Conservation (phyloP, 2,797 vertebrate genomes). For the Halcyon leucocephala region DNA sequence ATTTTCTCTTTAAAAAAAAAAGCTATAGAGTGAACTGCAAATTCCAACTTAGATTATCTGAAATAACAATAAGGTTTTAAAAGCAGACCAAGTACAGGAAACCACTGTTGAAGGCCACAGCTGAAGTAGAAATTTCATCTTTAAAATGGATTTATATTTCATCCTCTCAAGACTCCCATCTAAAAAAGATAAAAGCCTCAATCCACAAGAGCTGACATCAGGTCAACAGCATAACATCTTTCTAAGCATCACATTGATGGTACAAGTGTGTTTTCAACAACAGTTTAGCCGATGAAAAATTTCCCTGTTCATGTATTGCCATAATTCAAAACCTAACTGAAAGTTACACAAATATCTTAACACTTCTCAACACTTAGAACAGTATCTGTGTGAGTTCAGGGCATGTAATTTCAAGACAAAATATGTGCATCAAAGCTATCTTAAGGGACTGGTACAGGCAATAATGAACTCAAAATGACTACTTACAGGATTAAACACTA, state of each 20-base stretch:
- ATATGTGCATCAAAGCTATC: neutral
- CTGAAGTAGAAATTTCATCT: slow-evolving; percentile 16
- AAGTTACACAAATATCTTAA: neutral
- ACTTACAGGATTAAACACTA: neutral
- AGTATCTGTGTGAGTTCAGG: neutral
- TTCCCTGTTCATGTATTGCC: neutral
- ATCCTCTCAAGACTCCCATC: slow-evolving; percentile 3
- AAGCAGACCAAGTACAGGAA: slow-evolving; percentile 11
- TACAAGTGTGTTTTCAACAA: neutral
- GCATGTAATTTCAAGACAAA: neutral
- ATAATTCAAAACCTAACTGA: slow-evolving; percentile 6
- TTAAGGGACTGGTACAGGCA: neutral
- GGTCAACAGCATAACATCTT: neutral
- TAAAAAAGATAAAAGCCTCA: neutral
- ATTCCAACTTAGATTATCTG: slow-evolving; percentile 11
- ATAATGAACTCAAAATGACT: neutral
- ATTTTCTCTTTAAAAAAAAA: neutral
- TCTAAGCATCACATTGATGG: neutral
- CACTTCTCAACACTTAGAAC: neutral
- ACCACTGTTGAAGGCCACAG: neutral
- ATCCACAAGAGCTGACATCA: neutral
- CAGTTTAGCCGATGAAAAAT: neutral
- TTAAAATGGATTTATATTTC: slow-evolving; percentile 13
- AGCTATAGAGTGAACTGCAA: neutral
- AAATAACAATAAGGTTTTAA: slow-evolving; percentile 9